Base-by-base conservation (phyloP, 2,888 invertebrate species). In the Parthenolecanium corni region DNA sequence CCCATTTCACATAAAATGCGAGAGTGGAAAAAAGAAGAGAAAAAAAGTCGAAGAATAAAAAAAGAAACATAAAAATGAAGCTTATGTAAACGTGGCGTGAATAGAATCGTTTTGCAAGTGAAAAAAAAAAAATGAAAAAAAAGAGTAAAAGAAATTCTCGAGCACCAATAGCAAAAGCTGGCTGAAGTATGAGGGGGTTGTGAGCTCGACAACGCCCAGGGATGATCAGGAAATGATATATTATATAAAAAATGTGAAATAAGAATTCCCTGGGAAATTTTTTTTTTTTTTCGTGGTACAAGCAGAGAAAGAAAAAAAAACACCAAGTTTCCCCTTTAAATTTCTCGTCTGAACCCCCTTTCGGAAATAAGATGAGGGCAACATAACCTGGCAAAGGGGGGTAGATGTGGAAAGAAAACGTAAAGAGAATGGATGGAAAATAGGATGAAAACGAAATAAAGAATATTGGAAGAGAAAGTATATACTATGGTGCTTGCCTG, bases 391-490 rank as follows among this genome's bases (percentile, higher is more conserved):
- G 21, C 11, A 49, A 14, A 23, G 11, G 21, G 23, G 14, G 44
- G 14, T 4, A 42, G 44, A 42, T 14, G 18, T 14, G 21, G 49
- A 49, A 23, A 49, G 49, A 49, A n/a, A n/a, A n/a, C n/a, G 36
- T 36, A 61, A 58, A 47, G 61, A 61, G 47, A 58, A n/a, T n/a
- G n/a, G n/a, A 61, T 47, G 61, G 61, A 51, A 61, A 61, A 61
- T 61, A 51, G 61, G 61, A 61, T 61, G 51, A 61, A 61, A 61
- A 40, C 61, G 49, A 49, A 61, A 61, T 61, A 38, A 61, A 61
- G 61, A 61, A 61, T 61, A 61, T 61, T 61, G 61, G 61, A 61
- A 61, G 61, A 61, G 61, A 61, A 61, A 61, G 44, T 44, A n/a
- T 16, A 44, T n/a, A n/a, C n/a, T n/a, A n/a, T n/a, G n/a, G n/a